phyloP scores from a whole-genome alignment of 2,888 invertebrate species.

The Fragum sueziense region DNA sequence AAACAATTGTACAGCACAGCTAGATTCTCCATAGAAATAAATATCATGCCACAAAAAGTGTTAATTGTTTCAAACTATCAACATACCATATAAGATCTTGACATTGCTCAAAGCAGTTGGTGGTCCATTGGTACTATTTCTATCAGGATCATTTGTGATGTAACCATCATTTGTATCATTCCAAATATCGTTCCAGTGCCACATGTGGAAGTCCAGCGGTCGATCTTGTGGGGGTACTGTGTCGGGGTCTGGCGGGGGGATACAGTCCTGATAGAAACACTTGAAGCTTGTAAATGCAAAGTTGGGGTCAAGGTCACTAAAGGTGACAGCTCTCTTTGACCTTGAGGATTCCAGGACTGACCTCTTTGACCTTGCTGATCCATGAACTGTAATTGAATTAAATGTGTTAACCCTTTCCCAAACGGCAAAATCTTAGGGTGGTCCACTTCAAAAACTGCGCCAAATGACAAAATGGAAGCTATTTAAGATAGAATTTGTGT shows the following conservation, averaged over 20 bases:
- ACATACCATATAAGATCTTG: constrained; percentile 42
- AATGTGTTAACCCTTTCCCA: too few species aligned
- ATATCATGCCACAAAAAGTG: too few species aligned
- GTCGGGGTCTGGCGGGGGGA: constrained; percentile 72
- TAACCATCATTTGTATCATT: constrained; percentile 47
- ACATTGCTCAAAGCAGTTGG: constrained; percentile 59
- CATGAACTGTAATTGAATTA: constrained; percentile 61
- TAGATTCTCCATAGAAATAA: too few species aligned
- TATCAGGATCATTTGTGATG: constrained; percentile 28
- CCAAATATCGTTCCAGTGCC: constrained; percentile 43
- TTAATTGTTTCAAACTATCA: too few species aligned
- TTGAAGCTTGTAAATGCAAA: constrained; percentile 44
- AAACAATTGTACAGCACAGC: too few species aligned
- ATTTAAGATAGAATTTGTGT: too few species aligned
- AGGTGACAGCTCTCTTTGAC: constrained; percentile 20
- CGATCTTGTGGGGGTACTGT: constrained; percentile 57
- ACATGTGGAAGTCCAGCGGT: constrained; percentile 44
- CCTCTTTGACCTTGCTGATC: constrained; percentile 31
- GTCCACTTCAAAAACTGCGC: too few species aligned
- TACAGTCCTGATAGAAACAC: constrained; percentile 75
- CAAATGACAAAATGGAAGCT: too few species aligned
- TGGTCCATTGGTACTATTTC: constrained; percentile 36
- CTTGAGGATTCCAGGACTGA: constrained; percentile 51
- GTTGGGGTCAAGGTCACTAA: constrained; percentile 24
- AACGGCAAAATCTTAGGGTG: too few species aligned